Evolutionary conservation across 2,113 vertebrate genomes (phyloP).

Genomic region (Sceloporus tristichus): DNA sequence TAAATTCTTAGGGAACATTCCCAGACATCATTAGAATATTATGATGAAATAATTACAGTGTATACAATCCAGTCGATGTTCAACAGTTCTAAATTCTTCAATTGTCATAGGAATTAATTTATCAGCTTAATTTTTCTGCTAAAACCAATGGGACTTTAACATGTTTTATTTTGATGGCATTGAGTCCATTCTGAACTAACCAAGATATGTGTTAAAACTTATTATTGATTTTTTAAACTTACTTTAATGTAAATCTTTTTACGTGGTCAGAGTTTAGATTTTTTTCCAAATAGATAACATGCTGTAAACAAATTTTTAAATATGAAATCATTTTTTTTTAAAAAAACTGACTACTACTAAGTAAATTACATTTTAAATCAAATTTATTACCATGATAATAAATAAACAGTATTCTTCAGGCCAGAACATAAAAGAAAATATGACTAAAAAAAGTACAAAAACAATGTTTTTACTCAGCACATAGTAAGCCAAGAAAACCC

Average conservation of each 20-base stretch:
- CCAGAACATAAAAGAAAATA: constrained; percentile 68
- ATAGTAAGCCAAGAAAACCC: constrained; percentile 37
- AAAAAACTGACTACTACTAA: not conserved
- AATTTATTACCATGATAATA: constrained; percentile 78
- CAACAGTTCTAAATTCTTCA: not conserved
- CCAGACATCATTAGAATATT: too few relatives aligned
- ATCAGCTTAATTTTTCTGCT: too few relatives aligned
- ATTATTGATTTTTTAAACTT: too few relatives aligned
- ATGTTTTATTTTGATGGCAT: too few relatives aligned
- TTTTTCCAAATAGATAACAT: not conserved
- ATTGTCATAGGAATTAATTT: too few relatives aligned
- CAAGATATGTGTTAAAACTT: too few relatives aligned
- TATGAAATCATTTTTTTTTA: not conserved
- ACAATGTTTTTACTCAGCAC: constrained; percentile 67
- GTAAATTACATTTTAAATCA: constrained; percentile 59
- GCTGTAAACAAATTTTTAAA: not conserved
- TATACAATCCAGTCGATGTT: not conserved
- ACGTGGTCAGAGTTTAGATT: not conserved
- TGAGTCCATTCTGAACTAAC: too few relatives aligned
- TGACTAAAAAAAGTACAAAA: constrained; percentile 66
- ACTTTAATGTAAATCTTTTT: too few relatives aligned
- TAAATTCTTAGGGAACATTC: too few relatives aligned
- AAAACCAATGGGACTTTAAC: too few relatives aligned
- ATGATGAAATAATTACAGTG: not conserved
- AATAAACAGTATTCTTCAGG: constrained; percentile 73